These are phyloP conservation scores for Pterocles burchelli DNA, from an alignment of 2,113 vertebrate genomes.

Conservation along the genomic window DNA sequence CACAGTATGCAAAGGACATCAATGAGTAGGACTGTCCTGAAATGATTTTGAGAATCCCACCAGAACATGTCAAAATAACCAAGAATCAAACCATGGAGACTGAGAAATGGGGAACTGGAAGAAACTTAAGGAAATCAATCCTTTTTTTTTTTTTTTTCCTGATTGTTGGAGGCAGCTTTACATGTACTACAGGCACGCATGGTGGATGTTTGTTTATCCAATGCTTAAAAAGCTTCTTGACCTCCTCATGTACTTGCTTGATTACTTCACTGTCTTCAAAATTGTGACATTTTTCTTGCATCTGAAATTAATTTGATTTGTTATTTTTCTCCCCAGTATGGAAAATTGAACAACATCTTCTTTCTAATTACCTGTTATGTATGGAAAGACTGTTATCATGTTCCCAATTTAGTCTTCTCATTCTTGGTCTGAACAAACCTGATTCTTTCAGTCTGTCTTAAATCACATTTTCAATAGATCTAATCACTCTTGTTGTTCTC, in stretches of 20 bases:
- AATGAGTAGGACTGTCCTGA: not conserved
- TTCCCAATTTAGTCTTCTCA: conserved; percentile 32
- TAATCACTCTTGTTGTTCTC: conserved; percentile 43
- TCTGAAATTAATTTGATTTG: conserved; percentile 21
- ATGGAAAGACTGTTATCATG: conserved; percentile 7
- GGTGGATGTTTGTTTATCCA: not conserved
- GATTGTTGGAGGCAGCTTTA: not conserved
- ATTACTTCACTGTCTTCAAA: conserved; percentile 17
- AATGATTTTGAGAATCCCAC: not conserved
- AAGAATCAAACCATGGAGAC: not conserved
- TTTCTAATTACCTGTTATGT: not conserved
- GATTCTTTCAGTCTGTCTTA: conserved; percentile 33
- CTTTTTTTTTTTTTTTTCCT: not conserved
- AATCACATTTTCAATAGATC: conserved; percentile 46
- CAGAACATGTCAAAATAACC: not conserved
- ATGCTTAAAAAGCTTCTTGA: not conserved
- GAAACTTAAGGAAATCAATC: not conserved
- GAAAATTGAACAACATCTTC: conserved; percentile 24
- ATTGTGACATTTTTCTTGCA: not conserved
- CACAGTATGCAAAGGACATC: not conserved
- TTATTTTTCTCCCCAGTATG: conserved; percentile 11
- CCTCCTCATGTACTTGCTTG: not conserved
- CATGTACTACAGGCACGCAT: not conserved
- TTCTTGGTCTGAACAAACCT: not conserved
- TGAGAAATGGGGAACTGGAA: not conserved